Base-by-base conservation (phyloP, 2,797 vertebrate genomes). In the Valencia hispanica region DNA sequence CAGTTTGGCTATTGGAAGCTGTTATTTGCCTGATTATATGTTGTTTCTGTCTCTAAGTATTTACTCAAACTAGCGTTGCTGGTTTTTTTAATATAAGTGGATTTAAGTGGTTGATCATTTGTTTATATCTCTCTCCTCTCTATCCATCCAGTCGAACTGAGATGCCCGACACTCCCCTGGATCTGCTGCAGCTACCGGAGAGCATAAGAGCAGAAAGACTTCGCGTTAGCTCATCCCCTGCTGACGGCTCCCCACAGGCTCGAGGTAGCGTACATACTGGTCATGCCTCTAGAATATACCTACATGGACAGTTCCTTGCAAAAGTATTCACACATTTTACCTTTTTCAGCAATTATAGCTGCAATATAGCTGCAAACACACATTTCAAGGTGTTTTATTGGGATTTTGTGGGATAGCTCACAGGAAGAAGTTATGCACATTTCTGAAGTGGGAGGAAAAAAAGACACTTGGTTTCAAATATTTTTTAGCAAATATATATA, bases 161-260 rank as follows among this genome's bases (percentile, higher is more conserved):
- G 90, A 76, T 95, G 41, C 87, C 95, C 36, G 96, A 96, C 80
- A 96, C 92, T 1, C 95, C 96, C 36, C 90, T 98, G 92, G 97
- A 98, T 65, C 80, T 97, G 73, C 95, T 96, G 85, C 97, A 98
- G 91, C 94, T 97, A 22, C 96, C 96, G 0, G 95, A 96, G 86
- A 92, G 89, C 55, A 79, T 85, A 30, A 84, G 85, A 88, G 93
- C 88, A 22, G 94, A 94, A 87, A 90, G 95, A 45, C 92, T 91
- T 74, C 89, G 94, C 69, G 89, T 89, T 25, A 96, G 91, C 84
- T 84, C 76, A 41, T 89, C 91, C 80, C 93, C 75, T 34, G n/a
- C 5, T 5, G 90, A 94, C 66, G 81, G 86, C 11, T 94, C 93
- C 80, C 89, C 94, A 0, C 96, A 96, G 81, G 82, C 91, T 80